A percentile compares a stretch with the other conserved stretches of the same genome.
phyloP scores from a whole-genome alignment of 2,797 vertebrate genomes.

The Phalloptychus januarius region DNA sequence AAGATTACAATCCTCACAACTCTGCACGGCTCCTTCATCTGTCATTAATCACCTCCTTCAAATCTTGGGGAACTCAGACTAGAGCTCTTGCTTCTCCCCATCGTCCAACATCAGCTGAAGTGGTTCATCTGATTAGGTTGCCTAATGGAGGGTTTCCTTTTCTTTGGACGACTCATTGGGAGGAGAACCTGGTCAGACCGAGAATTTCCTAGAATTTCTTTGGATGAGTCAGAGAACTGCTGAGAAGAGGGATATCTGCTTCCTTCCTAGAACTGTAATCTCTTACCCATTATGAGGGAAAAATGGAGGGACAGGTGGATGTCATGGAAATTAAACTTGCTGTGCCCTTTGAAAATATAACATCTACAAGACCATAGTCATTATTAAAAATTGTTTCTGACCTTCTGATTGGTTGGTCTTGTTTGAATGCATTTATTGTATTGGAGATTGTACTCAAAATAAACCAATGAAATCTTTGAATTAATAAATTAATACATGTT shows the following conservation, averaged over 20 bases:
- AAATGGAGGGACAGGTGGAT: background rate
- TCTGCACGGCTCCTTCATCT: background rate
- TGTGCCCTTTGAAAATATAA: background rate
- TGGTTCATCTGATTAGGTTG: background rate
- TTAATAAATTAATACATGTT: background rate
- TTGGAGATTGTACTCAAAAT: background rate
- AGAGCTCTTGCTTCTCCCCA: background rate
- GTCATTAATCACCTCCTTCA: background rate
- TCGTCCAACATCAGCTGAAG: background rate
- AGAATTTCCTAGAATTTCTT: background rate
- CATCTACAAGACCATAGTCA: background rate
- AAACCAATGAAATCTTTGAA: background rate
- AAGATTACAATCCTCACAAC: background rate
- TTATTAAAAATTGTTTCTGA: background rate
- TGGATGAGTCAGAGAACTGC: background rate
- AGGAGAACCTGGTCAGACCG: background rate
- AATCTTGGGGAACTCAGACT: background rate
- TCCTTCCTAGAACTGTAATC: background rate
- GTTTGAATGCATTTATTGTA: background rate
- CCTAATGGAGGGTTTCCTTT: background rate
- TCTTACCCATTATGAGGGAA: background rate
- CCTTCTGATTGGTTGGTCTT: background rate
- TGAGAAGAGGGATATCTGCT: background rate
- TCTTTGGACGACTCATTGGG: background rate
- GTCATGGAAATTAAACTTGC: background rate